A percentile compares a stretch with the other conserved stretches of the same genome.
Evolutionary conservation across 2,797 vertebrate genomes (phyloP).

Genomic region (Muscicapa striata): DNA sequence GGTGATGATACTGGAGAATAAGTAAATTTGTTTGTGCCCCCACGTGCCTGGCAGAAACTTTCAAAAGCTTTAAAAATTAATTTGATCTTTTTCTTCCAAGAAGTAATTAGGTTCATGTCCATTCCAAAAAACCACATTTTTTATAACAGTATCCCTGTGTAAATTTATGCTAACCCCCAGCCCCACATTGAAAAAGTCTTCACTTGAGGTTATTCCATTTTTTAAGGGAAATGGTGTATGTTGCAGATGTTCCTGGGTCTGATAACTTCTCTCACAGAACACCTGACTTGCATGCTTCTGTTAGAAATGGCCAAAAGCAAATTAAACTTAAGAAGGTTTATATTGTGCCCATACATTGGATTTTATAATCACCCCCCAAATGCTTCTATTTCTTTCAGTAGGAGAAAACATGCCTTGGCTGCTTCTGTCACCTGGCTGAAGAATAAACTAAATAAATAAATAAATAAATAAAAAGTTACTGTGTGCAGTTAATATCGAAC

Average conservation of each 20-base stretch:
- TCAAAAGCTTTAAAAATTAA: background rate
- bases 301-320: slow-evolving; percentile 60
- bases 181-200: background rate
- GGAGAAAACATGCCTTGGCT: slow-evolving; percentile 63
- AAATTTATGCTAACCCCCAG: background rate
- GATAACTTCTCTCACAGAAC: slow-evolving; percentile 7
- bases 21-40: background rate
- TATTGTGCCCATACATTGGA: background rate
- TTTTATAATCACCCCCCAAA: slow-evolving; percentile 22
- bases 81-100: background rate
- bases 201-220: background rate
- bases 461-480: slow-evolving; percentile 81
- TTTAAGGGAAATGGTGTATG: background rate
- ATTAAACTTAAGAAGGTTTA: slow-evolving; percentile 52
- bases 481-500: slow-evolving; percentile 93
- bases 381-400: slow-evolving; percentile 46
- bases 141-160: background rate
- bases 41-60: background rate
- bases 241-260: slow-evolving; percentile 6
- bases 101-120: background rate
- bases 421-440: slow-evolving; percentile 77
- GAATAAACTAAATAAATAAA: slow-evolving; percentile 38
- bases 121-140: background rate
- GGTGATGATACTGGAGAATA: background rate
- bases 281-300: background rate